Percentiles rank a stretch among this genome's conserved stretches.
Evolutionary conservation across 2,888 invertebrate genomes (phyloP).

Genomic region (Leucania comma): DNA sequence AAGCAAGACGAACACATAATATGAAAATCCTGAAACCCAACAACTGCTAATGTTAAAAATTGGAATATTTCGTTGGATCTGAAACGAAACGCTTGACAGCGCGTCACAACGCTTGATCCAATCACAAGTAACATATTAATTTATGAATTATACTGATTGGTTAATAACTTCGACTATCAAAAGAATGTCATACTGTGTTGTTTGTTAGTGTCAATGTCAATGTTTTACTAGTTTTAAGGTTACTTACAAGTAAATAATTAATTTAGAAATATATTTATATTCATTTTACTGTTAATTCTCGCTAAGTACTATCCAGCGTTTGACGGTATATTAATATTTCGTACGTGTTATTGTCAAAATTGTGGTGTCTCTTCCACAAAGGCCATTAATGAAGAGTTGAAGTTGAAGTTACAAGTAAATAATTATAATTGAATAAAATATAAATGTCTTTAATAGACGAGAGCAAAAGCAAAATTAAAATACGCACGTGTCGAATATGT

Average conservation of each 20-base stretch:
- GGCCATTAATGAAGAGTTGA: no score
- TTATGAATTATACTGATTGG: background rate
- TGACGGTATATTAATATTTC: no score
- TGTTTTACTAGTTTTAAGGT: background rate
- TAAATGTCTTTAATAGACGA: conserved; percentile 14
- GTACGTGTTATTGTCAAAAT: no score
- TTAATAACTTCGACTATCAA: rapidly evolving
- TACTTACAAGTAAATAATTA: background rate
- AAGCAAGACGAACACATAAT: no score
- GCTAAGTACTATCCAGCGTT: no score
- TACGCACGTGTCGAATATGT: conserved; percentile 72
- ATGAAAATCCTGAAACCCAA: no score
- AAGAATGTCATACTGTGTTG: background rate
- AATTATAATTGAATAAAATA: background rate
- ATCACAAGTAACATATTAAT: background rate
- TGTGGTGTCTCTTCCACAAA: no score
- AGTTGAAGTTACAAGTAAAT: background rate
- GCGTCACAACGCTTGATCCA: background rate
- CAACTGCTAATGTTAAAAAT: background rate
- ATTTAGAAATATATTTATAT: no score
- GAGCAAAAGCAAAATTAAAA: conserved; percentile 12
- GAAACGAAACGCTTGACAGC: background rate
- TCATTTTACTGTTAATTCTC: no score
- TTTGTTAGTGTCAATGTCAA: background rate
- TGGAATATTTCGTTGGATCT: background rate